These are phyloP conservation scores for Halocynthia aurantium DNA, from an alignment of 23 tunicate species.

Conservation along the genomic window DNA sequence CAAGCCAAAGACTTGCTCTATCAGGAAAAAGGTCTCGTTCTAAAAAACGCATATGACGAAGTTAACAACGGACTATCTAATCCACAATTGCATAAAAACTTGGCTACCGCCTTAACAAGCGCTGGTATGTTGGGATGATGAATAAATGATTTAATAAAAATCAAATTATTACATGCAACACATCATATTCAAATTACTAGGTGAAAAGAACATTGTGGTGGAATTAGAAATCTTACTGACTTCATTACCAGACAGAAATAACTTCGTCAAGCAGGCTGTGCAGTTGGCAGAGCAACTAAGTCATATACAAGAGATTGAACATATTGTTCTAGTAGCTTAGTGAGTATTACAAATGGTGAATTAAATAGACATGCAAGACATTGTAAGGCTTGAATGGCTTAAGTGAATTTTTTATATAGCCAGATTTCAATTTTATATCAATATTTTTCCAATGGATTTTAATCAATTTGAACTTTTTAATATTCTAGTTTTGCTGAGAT, in stretches of 20 bases:
- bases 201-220: slow-evolving; percentile 11
- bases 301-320: slow-evolving; percentile 7
- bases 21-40: slow-evolving; percentile 22
- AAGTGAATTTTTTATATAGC: no score
- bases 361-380: no score
- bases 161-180: neutral
- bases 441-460: neutral
- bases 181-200: slow-evolving; percentile 2
- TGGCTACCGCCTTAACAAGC: slow-evolving; percentile 1
- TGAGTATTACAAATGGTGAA: neutral
- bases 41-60: slow-evolving; percentile 12
- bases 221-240: slow-evolving; percentile 31
- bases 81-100: slow-evolving; percentile 18
- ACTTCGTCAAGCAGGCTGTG: slow-evolving; percentile 17
- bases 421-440: no score
- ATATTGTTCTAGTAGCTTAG: slow-evolving; percentile 9
- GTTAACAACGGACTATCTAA: slow-evolving; percentile 1
- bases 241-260: slow-evolving; percentile 37
- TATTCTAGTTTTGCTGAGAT: slow-evolving; percentile 30
- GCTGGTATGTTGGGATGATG: neutral
- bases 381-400: no score
- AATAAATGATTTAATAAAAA: no score
- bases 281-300: slow-evolving; percentile 26
- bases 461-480: neutral
- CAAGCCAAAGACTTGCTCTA: neutral